Percentiles rank a stretch among this genome's conserved stretches.
Evolutionary conservation across 53 echinoderm and acorn worm species (phyloP).

Genomic region (Apostichopus leukothele): DNA sequence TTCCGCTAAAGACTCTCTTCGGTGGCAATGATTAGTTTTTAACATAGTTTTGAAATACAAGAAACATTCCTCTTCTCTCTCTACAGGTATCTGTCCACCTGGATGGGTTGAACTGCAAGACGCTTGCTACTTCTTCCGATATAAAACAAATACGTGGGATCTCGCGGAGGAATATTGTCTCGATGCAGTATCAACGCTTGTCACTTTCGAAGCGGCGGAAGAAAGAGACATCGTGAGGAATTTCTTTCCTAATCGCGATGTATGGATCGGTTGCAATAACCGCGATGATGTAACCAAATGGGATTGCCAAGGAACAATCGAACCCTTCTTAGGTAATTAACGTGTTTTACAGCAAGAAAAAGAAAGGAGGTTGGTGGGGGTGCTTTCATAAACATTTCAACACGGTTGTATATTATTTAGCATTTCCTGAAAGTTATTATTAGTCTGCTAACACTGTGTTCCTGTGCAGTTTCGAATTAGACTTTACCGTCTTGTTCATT

Average conservation of each 20-base stretch:
- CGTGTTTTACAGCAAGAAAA: not conserved
- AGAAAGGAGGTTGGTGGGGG: too few relatives aligned
- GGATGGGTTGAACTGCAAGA: not conserved
- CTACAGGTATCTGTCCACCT: conserved; percentile 13
- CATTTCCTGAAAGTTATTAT: not conserved
- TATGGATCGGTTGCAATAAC: conserved; percentile 40
- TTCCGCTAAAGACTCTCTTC: too few relatives aligned
- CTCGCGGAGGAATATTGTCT: conserved; percentile 7
- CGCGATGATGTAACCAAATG: not conserved
- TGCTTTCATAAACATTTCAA: not conserved
- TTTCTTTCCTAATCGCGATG: conserved; percentile 8
- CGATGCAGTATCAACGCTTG: conserved; percentile 8
- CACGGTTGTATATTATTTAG: not conserved
- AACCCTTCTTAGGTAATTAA: not conserved
- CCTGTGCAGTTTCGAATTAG: not conserved
- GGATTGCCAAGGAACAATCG: not conserved
- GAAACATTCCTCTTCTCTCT: not conserved
- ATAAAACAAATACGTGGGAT: conserved; percentile 7
- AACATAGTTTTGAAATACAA: too few relatives aligned
- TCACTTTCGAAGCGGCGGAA: not conserved
- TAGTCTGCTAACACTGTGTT: not conserved
- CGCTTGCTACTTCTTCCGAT: conserved; percentile 24
- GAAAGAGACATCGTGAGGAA: not conserved
- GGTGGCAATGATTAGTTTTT: too few relatives aligned
- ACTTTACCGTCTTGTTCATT: not conserved